Evolutionary conservation across 2,888 invertebrate genomes (phyloP).

Genomic region (Eilema griseolum): DNA sequence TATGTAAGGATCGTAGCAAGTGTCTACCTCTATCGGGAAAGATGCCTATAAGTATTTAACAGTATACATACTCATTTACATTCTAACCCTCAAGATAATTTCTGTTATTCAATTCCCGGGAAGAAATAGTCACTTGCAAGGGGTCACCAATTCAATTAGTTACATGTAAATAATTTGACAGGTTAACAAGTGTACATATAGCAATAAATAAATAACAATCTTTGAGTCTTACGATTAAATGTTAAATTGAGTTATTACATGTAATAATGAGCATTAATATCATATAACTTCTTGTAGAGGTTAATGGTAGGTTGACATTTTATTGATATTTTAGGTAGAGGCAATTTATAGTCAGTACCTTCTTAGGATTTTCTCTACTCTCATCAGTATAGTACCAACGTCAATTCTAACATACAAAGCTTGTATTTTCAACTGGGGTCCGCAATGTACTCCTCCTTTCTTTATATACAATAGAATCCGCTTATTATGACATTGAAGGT

Average conservation of each 20-base stretch:
- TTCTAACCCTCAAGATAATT: background rate
- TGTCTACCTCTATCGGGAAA: too few species aligned
- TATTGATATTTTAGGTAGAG: background rate
- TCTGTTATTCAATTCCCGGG: background rate
- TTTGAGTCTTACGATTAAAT: slow-evolving; percentile 1
- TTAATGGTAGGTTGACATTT: background rate
- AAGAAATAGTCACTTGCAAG: background rate
- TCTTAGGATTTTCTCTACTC: background rate
- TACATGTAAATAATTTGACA: slow-evolving; percentile 1
- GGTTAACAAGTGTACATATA: background rate
- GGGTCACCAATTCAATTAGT: background rate
- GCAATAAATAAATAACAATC: background rate
- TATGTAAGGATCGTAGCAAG: too few species aligned
- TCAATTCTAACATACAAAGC: too few species aligned
- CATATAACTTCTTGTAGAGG: slow-evolving; percentile 3
- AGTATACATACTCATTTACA: background rate
- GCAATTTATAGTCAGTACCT: background rate
- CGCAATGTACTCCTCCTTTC: too few species aligned
- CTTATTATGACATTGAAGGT: too few species aligned
- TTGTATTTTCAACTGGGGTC: too few species aligned
- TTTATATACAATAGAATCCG: too few species aligned
- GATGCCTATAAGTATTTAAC: background rate
- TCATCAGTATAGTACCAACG: background rate
- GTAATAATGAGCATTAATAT: slow-evolving; percentile 1
- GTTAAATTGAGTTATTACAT: slow-evolving; percentile 9